Evolutionary conservation across 2,888 invertebrate species (phyloP), one percentile per base, ranked within the genome.

Genomic region (Yponomeuta malinellus): DNA sequence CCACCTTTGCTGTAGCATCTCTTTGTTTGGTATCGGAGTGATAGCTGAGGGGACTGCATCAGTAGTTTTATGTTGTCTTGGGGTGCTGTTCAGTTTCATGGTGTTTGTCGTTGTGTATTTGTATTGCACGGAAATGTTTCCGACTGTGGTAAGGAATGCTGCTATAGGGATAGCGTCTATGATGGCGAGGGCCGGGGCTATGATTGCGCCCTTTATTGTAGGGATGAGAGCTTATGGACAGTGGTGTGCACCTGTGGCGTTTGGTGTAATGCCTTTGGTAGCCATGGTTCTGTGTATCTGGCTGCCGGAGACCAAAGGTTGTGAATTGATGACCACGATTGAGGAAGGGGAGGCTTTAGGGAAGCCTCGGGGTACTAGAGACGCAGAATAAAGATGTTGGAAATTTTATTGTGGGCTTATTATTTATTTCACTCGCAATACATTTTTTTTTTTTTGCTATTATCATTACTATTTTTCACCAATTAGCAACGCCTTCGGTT

Each of bases 161-260:
- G 97, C 97, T 0, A 93, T 98, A 71, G 98, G 98, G 0, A 93
- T 95, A n/a, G 96, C 96, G n/a, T 98, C 97, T 0, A 96, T 97
- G 95, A 94, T 95, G 79, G 97, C 97, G 0, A 93, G 98, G 74
- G 89, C 97, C 43, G 98, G 98, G 0, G 97, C 97, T 0, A 96
- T 98, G 93, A 76, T 95, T 9, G 97, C 98, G 0, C 97, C 98
- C 0, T 96, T 96, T 79, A 94, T 98, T 10, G 95, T 96, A 31
- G 93, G 94, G 37, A 78, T 95, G 78, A 87, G 84, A 71, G 81
- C 84, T 48, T 81, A 91, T 0, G 85, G 89, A 10, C 71, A 77
- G 0, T 95, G 94, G 94, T 76, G 96, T 69, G 95, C 97, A 0
- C 95, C 97, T 0, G 78, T 95, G 0, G 89, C 94, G 48, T 97